These are phyloP conservation scores for Phoenicopterus ruber DNA, from an alignment of 2,113 vertebrate species.

Conservation along the genomic window DNA sequence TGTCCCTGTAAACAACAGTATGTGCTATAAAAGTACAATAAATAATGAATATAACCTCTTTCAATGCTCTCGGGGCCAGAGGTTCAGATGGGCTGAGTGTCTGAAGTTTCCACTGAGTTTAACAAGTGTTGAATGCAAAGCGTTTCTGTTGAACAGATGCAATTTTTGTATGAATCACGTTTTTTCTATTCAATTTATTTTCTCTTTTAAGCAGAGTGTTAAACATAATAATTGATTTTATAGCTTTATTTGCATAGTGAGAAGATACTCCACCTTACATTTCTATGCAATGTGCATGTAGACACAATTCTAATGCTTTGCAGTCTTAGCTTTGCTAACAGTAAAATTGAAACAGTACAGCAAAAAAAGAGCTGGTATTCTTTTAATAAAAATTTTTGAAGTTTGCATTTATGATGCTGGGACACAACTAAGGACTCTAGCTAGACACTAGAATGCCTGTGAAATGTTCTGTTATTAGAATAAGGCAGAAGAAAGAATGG, in stretches of 20 bases:
- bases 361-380: background rate
- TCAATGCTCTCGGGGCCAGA: background rate
- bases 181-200: background rate
- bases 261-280: background rate
- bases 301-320: background rate
- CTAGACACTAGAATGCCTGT: background rate
- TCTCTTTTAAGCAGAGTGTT: background rate
- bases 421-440: background rate
- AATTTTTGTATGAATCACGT: background rate
- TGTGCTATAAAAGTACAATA: background rate
- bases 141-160: background rate
- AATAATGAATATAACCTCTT: background rate
- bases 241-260: background rate
- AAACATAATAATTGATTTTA: background rate
- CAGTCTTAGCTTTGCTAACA: background rate
- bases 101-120: background rate
- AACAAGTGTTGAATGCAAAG: background rate
- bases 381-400: background rate
- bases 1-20: background rate
- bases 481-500: background rate
- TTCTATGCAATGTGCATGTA: background rate
- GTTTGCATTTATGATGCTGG: background rate
- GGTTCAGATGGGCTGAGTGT: background rate
- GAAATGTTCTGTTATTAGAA: background rate
- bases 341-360: background rate